Evolutionary conservation across 2,888 invertebrate genomes (phyloP), one percentile per base, ranked within the genome.

Genomic region (Adelognathus sp.): DNA sequence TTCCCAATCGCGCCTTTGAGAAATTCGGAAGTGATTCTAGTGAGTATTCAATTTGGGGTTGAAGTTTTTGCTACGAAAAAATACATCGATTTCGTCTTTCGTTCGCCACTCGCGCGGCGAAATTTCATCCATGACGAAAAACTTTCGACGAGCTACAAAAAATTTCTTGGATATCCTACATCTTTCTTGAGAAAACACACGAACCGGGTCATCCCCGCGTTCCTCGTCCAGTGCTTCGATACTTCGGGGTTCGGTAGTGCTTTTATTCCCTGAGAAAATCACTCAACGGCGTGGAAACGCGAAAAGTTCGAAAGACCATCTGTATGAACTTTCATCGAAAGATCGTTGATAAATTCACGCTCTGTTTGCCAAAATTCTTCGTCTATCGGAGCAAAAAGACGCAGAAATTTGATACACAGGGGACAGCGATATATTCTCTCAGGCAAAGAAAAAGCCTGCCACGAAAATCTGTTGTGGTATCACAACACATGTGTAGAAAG

Each of bases 281-380:
- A 69, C 18, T 58, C 64, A 73, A 69, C 73, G 70, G 33, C 21
- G 73, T 52, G 58, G 73, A 74, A 74, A 52, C 64, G 44, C 58
- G 39, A 73, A 58, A 69, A 60, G 58, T 78, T 72, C 24, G 50
- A 50, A 36, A 41, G 41, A 58, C 77, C 63, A 50, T 24, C 29
- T 63, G 52, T 52, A 70, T n/a, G n/a, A 71, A 73, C 46, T 39
- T 70, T 52, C 11, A n/a, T 5, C 24, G 58, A 69, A 60, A 74
- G 74, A 74, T 70, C 56, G 39, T 6, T 63, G 73, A 78, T 60
- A 78, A 74, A 74, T 64, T 69, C 31, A 27, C 33, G 50, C 73
- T 64, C 27, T 78, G 73, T 78, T 74, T 74, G 74, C 73, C 41
- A 39, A 78, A 78, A 74, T 29, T 56, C 27, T 77, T 21, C 9